Conservation (phyloP, 2,113 vertebrate species). For the Sceloporus undulatus region DNA sequence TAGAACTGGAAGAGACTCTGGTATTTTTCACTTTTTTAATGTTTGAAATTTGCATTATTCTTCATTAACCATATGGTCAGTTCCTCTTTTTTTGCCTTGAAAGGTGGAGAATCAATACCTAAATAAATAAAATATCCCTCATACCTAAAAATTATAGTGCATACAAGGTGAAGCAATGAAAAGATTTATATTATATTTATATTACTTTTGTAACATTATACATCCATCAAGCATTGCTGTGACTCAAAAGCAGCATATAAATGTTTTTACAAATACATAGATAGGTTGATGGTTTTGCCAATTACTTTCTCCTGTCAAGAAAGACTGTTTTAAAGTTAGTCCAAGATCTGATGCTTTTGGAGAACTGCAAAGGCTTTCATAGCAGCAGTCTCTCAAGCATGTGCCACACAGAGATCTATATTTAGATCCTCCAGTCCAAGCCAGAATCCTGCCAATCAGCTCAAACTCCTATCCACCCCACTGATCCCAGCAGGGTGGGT, state of each 20-base stretch:
- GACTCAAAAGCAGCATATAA: not conserved
- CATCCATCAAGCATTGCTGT: not conserved
- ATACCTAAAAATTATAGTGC: not conserved
- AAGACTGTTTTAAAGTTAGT: not conserved
- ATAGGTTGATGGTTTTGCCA: no score
- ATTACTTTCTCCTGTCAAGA: not conserved
- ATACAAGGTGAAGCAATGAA: not conserved
- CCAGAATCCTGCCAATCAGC: not conserved
- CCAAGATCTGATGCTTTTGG: conserved; percentile 44
- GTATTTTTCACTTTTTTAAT: not conserved
- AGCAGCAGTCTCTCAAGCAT: conserved; percentile 48
- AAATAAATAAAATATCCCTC: not conserved
- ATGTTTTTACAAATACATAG: not conserved
- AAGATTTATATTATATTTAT: not conserved
- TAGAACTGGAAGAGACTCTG: not conserved
- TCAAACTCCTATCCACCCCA: conserved; percentile 32
- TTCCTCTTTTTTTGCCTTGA: not conserved
- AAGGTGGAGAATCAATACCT: not conserved
- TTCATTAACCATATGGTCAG: not conserved
- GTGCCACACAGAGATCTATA: not conserved
- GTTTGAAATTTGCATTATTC: not conserved
- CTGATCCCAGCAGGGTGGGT: conserved; percentile 54
- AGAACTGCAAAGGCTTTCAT: conserved; percentile 40
- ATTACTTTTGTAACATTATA: conserved; percentile 34
- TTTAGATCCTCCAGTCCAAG: conserved; percentile 49